Base-by-base conservation (phyloP, 2,797 vertebrate genomes). In the Paramormyrops hopkinsi region DNA sequence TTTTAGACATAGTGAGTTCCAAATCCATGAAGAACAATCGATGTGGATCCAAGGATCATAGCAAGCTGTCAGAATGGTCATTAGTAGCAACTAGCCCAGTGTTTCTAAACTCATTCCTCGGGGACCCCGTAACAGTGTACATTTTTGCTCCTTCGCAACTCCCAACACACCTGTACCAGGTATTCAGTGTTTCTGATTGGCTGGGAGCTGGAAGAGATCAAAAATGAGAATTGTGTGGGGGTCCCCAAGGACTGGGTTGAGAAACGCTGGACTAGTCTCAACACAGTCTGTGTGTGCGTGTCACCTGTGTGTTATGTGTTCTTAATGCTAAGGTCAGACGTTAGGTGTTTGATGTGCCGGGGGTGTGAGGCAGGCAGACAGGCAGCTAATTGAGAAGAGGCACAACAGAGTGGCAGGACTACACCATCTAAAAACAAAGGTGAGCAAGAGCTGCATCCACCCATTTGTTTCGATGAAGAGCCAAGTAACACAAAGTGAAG, bases 401-500 rank as follows among this genome's bases (percentile, higher is more conserved):
- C 48, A 65, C 88, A 51, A 90, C 88, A 82, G 25, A 51, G 87
- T 73, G 86, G 89, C 59, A 73, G 62, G 83, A 76, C 89, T 22
- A 89, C 88, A 86, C 87, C 59, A 73, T 91, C 89, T 73, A 85
- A 91, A 93, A 93, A 91, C 90, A 93, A 91, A 91, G 90, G 88
- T 90, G 85, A 93, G 76, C 92, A 93, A 93, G 89, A 73, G 88
- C 88, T 91, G 91, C 93, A 94, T 95, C 92, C 92, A 91, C 89
- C 89, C 91, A 90, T 94, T 94, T 94, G 93, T 94, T 94, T 94
- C 91, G 46, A 86, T 51, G 25, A 59, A 92, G 91, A 93, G 92
- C 91, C 90, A 89, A 92, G 93, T 93, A 94, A 91, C 88, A 89
- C 90, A 44, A 46, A 93, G 91, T 92, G 90, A 29, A 93, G 90